Percentiles rank a stretch among this genome's conserved stretches.
phyloP scores from a whole-genome alignment of 2,888 invertebrate genomes.

The Ennomos fuscantarius region DNA sequence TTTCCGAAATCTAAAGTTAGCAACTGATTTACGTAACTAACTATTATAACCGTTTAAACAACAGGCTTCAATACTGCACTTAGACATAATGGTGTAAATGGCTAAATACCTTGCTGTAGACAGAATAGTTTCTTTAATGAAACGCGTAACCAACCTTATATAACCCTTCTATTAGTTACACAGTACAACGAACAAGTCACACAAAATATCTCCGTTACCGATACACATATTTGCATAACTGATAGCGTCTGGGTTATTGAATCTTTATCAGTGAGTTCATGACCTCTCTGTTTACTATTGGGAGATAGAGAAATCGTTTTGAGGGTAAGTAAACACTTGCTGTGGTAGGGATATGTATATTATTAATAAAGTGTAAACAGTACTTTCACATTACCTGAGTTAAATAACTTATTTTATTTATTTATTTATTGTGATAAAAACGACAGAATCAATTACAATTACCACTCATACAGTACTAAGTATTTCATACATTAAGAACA shows the following conservation, averaged over 20 bases:
- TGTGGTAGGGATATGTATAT: not conserved
- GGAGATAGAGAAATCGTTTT: constrained; percentile 44
- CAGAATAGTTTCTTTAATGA: too few species aligned
- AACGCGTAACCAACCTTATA: not conserved
- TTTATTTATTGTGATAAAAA: too few species aligned
- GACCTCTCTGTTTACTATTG: constrained; percentile 57
- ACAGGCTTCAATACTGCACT: too few species aligned
- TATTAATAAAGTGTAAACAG: not conserved
- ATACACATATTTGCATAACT: constrained; percentile 55
- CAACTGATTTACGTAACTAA: too few species aligned
- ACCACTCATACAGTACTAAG: too few species aligned
- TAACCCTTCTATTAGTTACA: not conserved
- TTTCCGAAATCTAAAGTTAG: too few species aligned
- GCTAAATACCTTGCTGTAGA: too few species aligned
- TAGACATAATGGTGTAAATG: too few species aligned
- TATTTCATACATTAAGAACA: too few species aligned
- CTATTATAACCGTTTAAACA: too few species aligned
- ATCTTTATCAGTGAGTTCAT: constrained; percentile 69
- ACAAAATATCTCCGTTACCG: constrained; percentile 27
- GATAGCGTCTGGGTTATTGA: constrained; percentile 71
- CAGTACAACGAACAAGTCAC: not conserved
- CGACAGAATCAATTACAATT: too few species aligned
- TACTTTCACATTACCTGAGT: not conserved
- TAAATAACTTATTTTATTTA: too few species aligned
- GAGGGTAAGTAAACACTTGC: constrained; percentile 35